These are phyloP conservation scores for Oxyteleia sp. DNA, from an alignment of 2,888 invertebrate genomes.

Conservation along the genomic window DNA sequence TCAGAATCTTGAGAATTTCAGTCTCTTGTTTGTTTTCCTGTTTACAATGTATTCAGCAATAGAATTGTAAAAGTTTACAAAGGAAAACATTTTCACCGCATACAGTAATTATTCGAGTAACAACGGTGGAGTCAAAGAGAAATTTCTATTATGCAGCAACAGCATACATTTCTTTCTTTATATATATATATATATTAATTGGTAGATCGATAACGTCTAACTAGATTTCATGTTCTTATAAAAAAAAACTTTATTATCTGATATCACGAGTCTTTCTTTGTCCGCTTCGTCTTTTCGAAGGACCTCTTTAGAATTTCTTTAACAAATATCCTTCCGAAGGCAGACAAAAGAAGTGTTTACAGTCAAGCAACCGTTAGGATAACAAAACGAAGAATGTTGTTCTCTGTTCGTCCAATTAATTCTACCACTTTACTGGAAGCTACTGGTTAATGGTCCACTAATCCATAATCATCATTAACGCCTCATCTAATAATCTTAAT, in stretches of 20 bases:
- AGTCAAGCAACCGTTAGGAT: not conserved
- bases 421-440: not conserved
- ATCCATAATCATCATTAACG: not conserved
- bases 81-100: conserved; percentile 32
- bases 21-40: conserved; percentile 31
- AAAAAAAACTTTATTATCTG: not conserved
- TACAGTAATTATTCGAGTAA: conserved; percentile 13
- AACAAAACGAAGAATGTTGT: not conserved
- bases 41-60: conserved; percentile 20
- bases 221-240: not conserved
- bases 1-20: conserved; percentile 9
- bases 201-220: not conserved
- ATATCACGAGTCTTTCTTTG: not conserved
- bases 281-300: not conserved
- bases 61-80: conserved; percentile 25
- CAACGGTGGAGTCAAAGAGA: conserved; percentile 27
- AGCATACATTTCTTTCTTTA: not conserved
- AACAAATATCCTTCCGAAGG: not conserved
- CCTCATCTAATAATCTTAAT: not conserved
- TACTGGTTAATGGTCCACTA: not conserved
- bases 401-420: not conserved
- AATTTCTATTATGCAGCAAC: conserved; percentile 32
- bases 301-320: not conserved
- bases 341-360: not conserved
- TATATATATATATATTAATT: not conserved